phyloP scores from a whole-genome alignment of 2,888 invertebrate genomes.

The Papilio elwesi region DNA sequence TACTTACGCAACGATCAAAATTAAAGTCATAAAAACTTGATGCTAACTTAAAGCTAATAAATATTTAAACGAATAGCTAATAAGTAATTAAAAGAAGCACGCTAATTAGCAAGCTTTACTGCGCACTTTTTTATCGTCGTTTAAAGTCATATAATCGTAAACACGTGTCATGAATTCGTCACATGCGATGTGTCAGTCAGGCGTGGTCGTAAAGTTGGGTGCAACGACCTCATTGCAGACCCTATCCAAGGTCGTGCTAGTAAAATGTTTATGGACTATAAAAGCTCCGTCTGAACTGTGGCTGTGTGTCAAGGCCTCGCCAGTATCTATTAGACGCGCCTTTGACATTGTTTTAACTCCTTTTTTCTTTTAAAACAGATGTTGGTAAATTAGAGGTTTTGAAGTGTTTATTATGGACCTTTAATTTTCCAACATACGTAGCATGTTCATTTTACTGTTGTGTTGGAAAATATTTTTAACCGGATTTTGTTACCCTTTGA shows the following conservation, averaged over 20 bases:
- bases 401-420: slow-evolving; percentile 3
- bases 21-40: neutral
- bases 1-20: too few relatives aligned
- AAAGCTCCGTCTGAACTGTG: slow-evolving; percentile 79
- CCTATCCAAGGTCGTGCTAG: slow-evolving; percentile 82
- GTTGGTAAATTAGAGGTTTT: slow-evolving; percentile 18
- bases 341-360: slow-evolving; percentile 60
- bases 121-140: slow-evolving; percentile 34
- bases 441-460: neutral
- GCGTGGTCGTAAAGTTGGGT: slow-evolving; percentile 67
- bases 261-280: slow-evolving; percentile 84
- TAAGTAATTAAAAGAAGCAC: slow-evolving; percentile 6
- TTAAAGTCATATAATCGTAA: slow-evolving; percentile 33
- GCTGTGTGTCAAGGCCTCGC: slow-evolving; percentile 83
- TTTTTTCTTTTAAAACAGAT: slow-evolving; percentile 38
- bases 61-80: neutral
- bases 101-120: slow-evolving; percentile 17
- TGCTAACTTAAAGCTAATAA: too few relatives aligned
- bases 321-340: slow-evolving; percentile 64
- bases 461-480: neutral
- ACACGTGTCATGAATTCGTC: slow-evolving; percentile 37
- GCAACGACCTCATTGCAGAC: slow-evolving; percentile 82
- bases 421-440: neutral
- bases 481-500: neutral
- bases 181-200: slow-evolving; percentile 29